Evolutionary conservation across 2,113 vertebrate genomes (phyloP).

Genomic region (Meles meles): DNA sequence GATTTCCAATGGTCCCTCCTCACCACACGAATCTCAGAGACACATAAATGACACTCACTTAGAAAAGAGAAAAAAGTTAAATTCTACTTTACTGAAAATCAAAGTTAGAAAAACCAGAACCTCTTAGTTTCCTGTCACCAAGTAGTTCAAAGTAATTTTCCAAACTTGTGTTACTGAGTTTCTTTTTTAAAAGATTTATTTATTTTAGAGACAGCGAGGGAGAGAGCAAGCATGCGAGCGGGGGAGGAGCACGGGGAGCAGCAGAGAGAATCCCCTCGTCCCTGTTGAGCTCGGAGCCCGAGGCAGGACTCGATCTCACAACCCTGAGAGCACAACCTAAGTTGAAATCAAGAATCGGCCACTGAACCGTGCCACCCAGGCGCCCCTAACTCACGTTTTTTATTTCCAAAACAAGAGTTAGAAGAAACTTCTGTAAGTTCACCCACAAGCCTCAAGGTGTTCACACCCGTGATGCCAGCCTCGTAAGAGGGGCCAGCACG

Average conservation of each 20-base stretch:
- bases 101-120: background rate
- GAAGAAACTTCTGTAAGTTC: background rate
- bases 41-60: accelerated
- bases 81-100: background rate
- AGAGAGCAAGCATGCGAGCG: accelerated
- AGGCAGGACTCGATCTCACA: background rate
- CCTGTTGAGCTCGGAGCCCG: background rate
- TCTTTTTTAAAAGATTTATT: background rate
- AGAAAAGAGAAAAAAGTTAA: no score
- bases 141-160: background rate
- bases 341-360: background rate
- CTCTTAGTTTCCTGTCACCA: background rate
- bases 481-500: accelerated
- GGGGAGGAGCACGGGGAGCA: background rate
- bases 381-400: background rate
- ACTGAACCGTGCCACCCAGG: background rate
- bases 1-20: background rate
- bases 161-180: background rate
- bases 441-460: accelerated
- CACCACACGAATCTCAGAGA: background rate
- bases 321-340: background rate
- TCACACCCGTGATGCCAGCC: background rate
- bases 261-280: background rate
- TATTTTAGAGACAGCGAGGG: background rate
- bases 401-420: background rate